Conservation (phyloP, 2,113 vertebrate species). For the Oryzias celebensis region DNA sequence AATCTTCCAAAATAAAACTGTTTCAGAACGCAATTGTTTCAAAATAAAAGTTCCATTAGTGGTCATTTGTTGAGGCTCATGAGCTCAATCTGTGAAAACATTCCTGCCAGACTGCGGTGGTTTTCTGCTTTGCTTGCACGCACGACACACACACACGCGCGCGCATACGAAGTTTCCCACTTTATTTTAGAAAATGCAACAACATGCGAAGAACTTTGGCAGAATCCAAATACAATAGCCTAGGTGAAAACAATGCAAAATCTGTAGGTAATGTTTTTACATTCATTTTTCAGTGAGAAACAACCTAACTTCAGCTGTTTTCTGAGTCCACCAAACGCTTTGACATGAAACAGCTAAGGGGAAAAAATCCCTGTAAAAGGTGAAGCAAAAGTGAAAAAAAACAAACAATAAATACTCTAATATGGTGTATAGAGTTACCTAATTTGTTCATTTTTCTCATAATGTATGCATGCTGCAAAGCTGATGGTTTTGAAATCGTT, state of each 20-base stretch:
- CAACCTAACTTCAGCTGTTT: background rate
- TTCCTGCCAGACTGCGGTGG: constrained; percentile 26
- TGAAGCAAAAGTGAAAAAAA: background rate
- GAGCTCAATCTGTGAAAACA: constrained; percentile 62
- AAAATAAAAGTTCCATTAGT: constrained; percentile 45
- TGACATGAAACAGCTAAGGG: background rate
- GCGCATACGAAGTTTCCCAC: background rate
- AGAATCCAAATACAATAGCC: too few species aligned
- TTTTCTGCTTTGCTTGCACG: constrained; percentile 7
- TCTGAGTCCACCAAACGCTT: constrained; percentile 5
- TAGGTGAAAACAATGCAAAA: too few species aligned
- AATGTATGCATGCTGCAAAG: background rate
- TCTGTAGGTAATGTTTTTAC: background rate
- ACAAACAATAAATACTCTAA: background rate
- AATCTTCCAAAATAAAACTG: constrained; percentile 14
- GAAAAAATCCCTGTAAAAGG: background rate
- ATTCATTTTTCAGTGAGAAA: background rate
- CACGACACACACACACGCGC: constrained; percentile 3
- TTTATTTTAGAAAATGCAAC: too few species aligned
- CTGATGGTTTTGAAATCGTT: too few species aligned
- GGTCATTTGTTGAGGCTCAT: constrained; percentile 54
- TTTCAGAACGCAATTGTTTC: constrained; percentile 26
- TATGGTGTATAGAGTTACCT: background rate
- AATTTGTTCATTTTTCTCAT: background rate
- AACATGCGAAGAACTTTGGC: too few species aligned